Base-by-base conservation (phyloP, 2,888 invertebrate genomes). In the Drosophila formosana region DNA sequence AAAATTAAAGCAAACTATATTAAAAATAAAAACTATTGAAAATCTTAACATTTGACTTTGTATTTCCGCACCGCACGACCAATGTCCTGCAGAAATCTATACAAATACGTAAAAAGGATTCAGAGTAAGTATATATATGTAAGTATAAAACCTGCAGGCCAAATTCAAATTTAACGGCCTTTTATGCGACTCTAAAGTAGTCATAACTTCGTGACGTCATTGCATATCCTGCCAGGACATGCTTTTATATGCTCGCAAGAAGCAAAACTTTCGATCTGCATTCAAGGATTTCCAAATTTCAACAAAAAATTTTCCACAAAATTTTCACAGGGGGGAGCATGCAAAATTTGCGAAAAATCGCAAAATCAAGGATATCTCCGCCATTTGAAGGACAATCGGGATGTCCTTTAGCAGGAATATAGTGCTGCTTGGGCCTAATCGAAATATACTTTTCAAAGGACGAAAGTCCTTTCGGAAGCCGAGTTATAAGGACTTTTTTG, bases 1-100 rank as follows among this genome's bases (percentile, higher is more conserved):
- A 70, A 78, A 70, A 60, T 56, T 58, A 61, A 75, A 66, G 72
- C 78, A 82, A 87, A 87, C 63, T 85, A 90, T 77, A 83, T 88
- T 68, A 78, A 74, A 78, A 78, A 78, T 78, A 78, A 84, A 80
- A 70, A 82, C 34, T 66, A 81, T 60, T 69, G 78, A 80, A 81
- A 81, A 78, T 28, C 46, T 11, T 45, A 13, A 37, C 9, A 3
- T n/a, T n/a, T 28, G 4, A 26, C 46, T 18, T 34, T 18, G 30
- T 7, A 11, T 51, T 32, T 32, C 11, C 4, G 13, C 0, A 26
- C 13, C n/a, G 13, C 3, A n/a, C 5, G 26, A 26, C 6, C 46
- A 13, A 39, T 13, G 13, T 13, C 39, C 39, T 6, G 8, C 6
- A 6, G 39, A 39, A 39, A 39, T 5, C 13, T 39, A 13, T 39